Conservation (phyloP, 2,888 invertebrate species). For the Acronicta alni region DNA sequence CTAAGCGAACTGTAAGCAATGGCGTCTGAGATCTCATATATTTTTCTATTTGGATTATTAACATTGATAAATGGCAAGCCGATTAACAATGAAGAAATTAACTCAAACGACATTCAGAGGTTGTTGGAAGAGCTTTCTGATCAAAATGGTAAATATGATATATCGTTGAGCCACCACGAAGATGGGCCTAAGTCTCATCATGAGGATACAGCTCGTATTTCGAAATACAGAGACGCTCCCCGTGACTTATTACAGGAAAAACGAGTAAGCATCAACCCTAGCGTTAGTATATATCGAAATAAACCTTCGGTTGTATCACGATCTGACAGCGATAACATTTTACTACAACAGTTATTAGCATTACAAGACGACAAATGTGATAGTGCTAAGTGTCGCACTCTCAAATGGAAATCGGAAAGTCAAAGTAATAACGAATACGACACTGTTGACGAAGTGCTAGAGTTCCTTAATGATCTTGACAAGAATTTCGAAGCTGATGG, state of each 20-base stretch:
- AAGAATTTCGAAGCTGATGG: neutral
- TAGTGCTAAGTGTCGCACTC: constrained; percentile 1
- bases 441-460: constrained; percentile 5
- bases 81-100: neutral
- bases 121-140: constrained; percentile 21
- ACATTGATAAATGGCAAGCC: constrained; percentile 20
- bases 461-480: constrained; percentile 6
- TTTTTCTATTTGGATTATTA: constrained; percentile 37
- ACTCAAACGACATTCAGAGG: constrained; percentile 21
- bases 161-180: constrained; percentile 29
- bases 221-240: neutral
- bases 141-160: constrained; percentile 29
- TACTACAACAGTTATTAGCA: neutral
- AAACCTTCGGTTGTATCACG: neutral
- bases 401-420: neutral
- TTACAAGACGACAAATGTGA: neutral
- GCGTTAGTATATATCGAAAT: constrained; percentile 15
- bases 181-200: constrained; percentile 27
- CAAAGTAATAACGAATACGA: constrained; percentile 5
- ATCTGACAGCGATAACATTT: neutral
- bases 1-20: constrained; percentile 18
- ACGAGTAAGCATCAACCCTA: neutral
- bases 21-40: constrained; percentile 14
- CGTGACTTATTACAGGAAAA: neutral
- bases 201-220: constrained; percentile 28